Evolutionary conservation across 2,888 invertebrate genomes (phyloP).

Genomic region (Neoascia interrupta): DNA sequence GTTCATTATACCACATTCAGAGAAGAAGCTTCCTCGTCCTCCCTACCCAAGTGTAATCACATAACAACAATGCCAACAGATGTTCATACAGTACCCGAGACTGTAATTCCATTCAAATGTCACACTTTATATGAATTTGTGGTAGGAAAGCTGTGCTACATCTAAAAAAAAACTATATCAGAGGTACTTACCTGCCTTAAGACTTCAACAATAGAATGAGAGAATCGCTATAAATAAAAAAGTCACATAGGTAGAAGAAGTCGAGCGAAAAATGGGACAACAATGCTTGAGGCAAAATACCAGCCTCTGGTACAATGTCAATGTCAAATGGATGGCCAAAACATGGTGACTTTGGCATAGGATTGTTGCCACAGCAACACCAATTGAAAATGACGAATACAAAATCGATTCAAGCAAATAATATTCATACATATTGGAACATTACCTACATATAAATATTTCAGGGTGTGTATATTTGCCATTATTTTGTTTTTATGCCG

Average conservation of each 20-base stretch:
- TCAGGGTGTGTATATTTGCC: no score
- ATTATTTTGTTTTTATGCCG: no score
- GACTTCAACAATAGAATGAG: conserved; percentile 26
- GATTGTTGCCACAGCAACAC: not conserved
- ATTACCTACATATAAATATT: no score
- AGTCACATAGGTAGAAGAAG: not conserved
- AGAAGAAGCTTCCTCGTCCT: not conserved
- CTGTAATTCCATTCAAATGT: conserved; percentile 51
- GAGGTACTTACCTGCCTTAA: conserved; percentile 28
- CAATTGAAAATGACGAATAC: conserved; percentile 10
- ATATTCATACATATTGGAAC: no score
- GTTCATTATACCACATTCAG: conserved; percentile 59
- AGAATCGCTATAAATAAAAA: conserved; percentile 21
- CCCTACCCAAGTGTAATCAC: not conserved
- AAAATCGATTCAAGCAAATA: conserved; percentile 21
- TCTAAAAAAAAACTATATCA: no score
- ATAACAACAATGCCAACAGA: conserved; percentile 4
- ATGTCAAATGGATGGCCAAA: conserved; percentile 54
- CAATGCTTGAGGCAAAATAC: not conserved
- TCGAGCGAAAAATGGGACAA: no score
- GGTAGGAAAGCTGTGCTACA: no score
- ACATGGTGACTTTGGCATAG: not conserved
- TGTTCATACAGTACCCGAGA: conserved; percentile 20
- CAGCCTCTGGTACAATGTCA: conserved; percentile 42
- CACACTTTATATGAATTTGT: conserved; percentile 51